Percentiles rank a stretch among this genome's conserved stretches.
These are phyloP conservation scores for Cygnus olor DNA, from an alignment of 2,797 vertebrate species.

Conservation along the genomic window DNA sequence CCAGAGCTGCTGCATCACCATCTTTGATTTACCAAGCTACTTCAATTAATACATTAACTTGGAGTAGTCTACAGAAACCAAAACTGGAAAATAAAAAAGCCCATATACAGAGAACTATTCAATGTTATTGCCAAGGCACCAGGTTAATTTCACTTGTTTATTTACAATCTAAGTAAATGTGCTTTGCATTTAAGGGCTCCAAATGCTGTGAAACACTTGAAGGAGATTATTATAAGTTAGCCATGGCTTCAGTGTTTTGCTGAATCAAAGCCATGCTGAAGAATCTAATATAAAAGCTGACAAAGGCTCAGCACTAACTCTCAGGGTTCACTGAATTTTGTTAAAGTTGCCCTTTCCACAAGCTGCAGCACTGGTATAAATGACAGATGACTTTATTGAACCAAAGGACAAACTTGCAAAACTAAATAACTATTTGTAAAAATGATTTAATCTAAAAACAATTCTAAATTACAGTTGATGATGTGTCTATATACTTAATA, in stretches of 20 bases:
- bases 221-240: background rate
- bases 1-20: background rate
- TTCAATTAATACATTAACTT: background rate
- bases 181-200: background rate
- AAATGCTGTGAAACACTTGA: background rate
- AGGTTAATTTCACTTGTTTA: background rate
- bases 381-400: constrained; percentile 29
- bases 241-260: background rate
- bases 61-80: background rate
- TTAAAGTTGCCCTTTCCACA: background rate
- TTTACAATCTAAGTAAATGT: accelerated
- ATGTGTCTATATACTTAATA: constrained; percentile 33
- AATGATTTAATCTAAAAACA: constrained; percentile 44
- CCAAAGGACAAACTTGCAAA: constrained; percentile 28
- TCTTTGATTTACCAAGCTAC: background rate
- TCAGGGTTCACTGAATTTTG: background rate
- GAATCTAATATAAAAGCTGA: constrained; percentile 4
- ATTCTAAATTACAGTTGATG: constrained; percentile 53
- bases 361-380: background rate
- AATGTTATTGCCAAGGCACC: background rate
- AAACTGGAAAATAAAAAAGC: background rate
- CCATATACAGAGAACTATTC: background rate
- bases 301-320: background rate
- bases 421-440: constrained; percentile 55
- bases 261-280: background rate